Base-by-base conservation (phyloP, 2,113 vertebrate species). In the Meles meles region DNA sequence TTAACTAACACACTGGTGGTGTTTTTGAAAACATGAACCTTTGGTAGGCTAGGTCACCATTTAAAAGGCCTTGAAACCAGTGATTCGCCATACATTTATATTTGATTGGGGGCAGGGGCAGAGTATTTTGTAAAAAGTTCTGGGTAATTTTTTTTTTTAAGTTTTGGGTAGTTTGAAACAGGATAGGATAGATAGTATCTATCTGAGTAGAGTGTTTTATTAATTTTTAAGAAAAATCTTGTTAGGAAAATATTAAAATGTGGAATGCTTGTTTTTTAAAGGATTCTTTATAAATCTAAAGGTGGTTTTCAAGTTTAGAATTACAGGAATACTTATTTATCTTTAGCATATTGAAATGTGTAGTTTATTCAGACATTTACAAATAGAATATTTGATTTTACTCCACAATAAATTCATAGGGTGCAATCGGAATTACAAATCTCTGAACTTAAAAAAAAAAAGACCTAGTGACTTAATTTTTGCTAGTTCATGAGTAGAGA, bases 81-180 rank as follows among this genome's bases (percentile, higher is more conserved):
- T 57, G 29, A 39, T 82, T 65, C 95, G 42, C 84, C 55, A 71
- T 57, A 18, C 0, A 31, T 76, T 94, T 95, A 31, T 74, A 42
- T 84, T 94, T 17, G 85, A 2, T 86, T 69, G 71, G 18, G 55
- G 10, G 34, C 39, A 31, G 42, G 34, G 4, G 25, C 20, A 82
- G 79, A 77, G 27, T 44, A 47, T 76, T 61, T 85, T 57, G 52
- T 61, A 1, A 65, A 4, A 55, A 34, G 13, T 83, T 86, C 67
- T 97, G 39, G 21, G 29, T 92, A 23, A 95, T 98, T 52, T 49
- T 52, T 96, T 67, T 67, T 67, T 67, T 69, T 5, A 49, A 42
- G 10, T 83, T 89, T 67, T 97, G 39, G 23, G 34, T 92, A 39
- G 95, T 98, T 97, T 92, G 29, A 96, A 92, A 90, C 37, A 94